Base-by-base conservation (phyloP, 2,113 vertebrate genomes). In the Eublepharis macularius region DNA sequence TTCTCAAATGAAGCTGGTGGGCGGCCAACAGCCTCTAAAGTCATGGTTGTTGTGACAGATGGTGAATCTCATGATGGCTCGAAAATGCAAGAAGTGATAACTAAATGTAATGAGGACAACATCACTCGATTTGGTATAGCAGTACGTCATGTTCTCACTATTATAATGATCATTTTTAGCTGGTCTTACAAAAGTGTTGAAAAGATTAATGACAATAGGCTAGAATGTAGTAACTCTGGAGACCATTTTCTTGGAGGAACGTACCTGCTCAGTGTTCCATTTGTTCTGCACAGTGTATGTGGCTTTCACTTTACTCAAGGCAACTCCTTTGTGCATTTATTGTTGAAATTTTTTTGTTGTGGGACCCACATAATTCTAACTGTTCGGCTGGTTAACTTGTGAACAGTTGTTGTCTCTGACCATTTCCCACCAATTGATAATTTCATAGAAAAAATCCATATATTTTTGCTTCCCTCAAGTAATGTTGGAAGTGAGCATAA, bases 1-100 rank as follows among this genome's bases (percentile, higher is more conserved):
- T 99, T 97, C 90, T 86, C 92, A 72, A 24, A 73, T 21, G 60
- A 13, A 1, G 92, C 96, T 0, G 98, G 98, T 1, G 97, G 95
- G 36, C 97, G 98, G 24, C 91, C 93, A 0, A 90, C 89, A 10
- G 98, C 98, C 60, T 97, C 97, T 14, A 98, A 98, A 91, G 97
- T 98, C 6, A 97, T 99, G 97, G 98, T 99, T 16, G 98, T 99
- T 26, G 97, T 99, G 74, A 99, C 98, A 1, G 98, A 99, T 0
- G 98, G 98, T 2, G 98, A 98, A 93, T 99, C 98, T 0, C 98
- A 99, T 0, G 98, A 99, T 32, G 89, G 79, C 0, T 80, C 84
- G n/a, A 70, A 57, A 3, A 92, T 94, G 87, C 86, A 94, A 47
- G 24, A n/a, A 0, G 96, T 97, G 89, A 97, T 99, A 63, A 86